Base-by-base conservation (phyloP, 2,797 vertebrate species). In the Lateolabrax maculatus region DNA sequence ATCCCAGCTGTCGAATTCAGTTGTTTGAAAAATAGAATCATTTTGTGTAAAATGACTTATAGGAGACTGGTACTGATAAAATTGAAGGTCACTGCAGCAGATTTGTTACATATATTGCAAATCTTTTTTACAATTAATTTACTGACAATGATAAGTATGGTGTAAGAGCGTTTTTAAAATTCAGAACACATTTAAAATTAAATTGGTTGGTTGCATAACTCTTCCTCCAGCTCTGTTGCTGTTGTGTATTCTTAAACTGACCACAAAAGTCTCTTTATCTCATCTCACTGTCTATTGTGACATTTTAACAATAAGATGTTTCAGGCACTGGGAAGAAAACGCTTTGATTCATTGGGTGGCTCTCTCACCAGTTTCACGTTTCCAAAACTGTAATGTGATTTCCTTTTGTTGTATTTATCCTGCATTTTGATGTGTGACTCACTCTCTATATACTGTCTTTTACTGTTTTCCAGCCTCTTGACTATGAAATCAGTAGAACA, bases 401-500 rank as follows among this genome's bases (percentile, higher is more conserved):
- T 49, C 6, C 29, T 48, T 66, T 65, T 69, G 48, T 64, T 68
- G 21, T 31, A 48, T 77, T 53, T 58, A 12, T 53, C 16, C 58
- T 23, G 1, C 21, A 27, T 77, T 63, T 67, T 52, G 27, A 73
- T 56, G 56, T 49, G 43, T 58, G 57, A 71, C 31, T 84, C 52
- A 48, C 29, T 56, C 25, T 73, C 18, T 52, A 19, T 75, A 8
- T 46, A 2, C 58, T 44, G 53, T 41, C 10, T 51, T 21, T 70
- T 13, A 4, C 41, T 77, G 44, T 78, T 73, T 77, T 85, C 58
- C 91, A 99, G 98, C 96, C 98, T 46, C 96, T 99, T 69, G 98
- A 99, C 95, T 99, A 96, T 48, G 98, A 99, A 93, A 96, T 93
- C 76, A 97, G 94, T 80, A 94, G 96, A 90, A 95, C 96, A 8